These are phyloP conservation scores for Anguilla japonica DNA, from an alignment of 2,113 vertebrate genomes.

Conservation along the genomic window DNA sequence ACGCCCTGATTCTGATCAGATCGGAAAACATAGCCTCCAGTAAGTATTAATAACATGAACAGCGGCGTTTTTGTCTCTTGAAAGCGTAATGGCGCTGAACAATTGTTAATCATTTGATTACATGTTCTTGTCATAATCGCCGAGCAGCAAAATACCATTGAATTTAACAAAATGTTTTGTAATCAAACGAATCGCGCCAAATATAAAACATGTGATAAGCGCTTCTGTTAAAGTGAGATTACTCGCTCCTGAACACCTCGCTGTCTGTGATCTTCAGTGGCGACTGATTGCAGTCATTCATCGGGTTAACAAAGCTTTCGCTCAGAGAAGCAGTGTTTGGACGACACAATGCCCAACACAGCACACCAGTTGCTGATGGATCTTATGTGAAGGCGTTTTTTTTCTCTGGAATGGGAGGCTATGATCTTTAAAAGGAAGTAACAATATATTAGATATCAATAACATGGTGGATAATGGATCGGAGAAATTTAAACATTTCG, in stretches of 20 bases:
- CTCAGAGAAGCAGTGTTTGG: background rate
- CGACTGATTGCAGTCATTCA: background rate
- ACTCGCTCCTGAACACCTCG: background rate
- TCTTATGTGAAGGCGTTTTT: background rate
- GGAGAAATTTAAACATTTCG: background rate
- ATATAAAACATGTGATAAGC: background rate
- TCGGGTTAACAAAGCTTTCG: background rate
- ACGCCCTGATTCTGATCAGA: background rate
- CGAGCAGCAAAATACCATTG: background rate
- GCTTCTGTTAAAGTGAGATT: background rate
- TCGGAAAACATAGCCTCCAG: background rate
- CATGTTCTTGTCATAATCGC: background rate
- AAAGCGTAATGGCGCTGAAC: background rate
- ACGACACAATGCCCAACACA: background rate
- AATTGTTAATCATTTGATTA: slow-evolving; percentile 4
- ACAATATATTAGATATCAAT: background rate
- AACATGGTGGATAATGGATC: background rate
- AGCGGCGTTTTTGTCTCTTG: background rate
- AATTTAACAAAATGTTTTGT: background rate
- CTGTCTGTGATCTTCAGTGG: background rate
- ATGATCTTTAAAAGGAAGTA: background rate
- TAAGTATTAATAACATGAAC: background rate
- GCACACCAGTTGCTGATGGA: background rate
- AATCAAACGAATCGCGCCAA: background rate
- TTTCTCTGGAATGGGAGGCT: background rate